Evolutionary conservation across 2,888 invertebrate species (phyloP).

Genomic region (Monoplex corrugatus): DNA sequence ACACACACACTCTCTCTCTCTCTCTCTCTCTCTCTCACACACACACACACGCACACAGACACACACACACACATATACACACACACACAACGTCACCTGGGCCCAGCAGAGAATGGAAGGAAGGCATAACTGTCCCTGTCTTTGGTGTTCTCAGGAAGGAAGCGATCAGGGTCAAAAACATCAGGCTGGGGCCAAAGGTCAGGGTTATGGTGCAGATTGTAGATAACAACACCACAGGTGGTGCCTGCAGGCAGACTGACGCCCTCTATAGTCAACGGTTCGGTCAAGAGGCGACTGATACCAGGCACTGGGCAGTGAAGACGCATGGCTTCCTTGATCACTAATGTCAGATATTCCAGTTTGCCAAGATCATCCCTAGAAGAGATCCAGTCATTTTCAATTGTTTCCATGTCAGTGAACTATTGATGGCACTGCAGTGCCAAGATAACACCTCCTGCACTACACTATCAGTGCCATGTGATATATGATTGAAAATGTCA

Average conservation of each 20-base stretch:
- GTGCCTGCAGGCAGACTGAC: constrained; percentile 65
- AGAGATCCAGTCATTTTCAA: too few species aligned
- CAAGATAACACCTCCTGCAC: too few species aligned
- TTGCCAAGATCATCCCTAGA: constrained; percentile 70
- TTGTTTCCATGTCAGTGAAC: too few species aligned
- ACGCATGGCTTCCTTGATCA: constrained; percentile 76
- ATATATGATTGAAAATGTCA: too few species aligned
- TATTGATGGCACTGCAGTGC: too few species aligned
- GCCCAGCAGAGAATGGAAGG: constrained; percentile 71
- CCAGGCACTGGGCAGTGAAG: constrained; percentile 72
- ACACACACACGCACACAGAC: too few species aligned
- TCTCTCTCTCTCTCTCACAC: too few species aligned
- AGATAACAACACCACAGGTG: constrained; percentile 66
- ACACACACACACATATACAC: too few species aligned
- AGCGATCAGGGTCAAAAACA: constrained; percentile 65
- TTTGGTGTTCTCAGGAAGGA: constrained; percentile 63
- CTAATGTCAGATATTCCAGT: constrained; percentile 70
- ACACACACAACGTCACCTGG: constrained; percentile 58
- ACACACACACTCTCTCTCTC: neutral
- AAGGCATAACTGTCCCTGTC: constrained; percentile 65
- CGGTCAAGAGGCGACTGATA: constrained; percentile 68
- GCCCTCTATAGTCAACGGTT: constrained; percentile 70
- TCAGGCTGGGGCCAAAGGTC: constrained; percentile 41
- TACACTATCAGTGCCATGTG: too few species aligned
- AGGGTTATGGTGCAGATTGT: constrained; percentile 47